These are phyloP conservation scores for Branchinecta lindahli DNA, from an alignment of 1,140 invertebrate genomes.

Conservation along the genomic window DNA sequence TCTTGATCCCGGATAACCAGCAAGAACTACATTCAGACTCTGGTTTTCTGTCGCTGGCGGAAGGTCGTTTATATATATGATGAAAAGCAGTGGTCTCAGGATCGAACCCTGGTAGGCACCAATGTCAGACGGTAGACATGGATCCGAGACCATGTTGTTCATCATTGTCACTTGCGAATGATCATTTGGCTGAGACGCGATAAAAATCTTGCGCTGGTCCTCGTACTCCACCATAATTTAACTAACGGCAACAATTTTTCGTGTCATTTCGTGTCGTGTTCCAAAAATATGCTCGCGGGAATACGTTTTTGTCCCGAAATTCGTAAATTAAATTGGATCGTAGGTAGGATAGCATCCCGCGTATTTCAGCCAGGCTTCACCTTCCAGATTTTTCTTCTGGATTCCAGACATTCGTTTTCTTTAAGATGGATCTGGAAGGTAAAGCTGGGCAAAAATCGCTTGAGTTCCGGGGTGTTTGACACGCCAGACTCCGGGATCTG, in stretches of 20 bases:
- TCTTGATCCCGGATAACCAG: not conserved
- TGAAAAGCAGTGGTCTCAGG: not conserved
- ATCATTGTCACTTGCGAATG: not conserved
- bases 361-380: too few relatives aligned
- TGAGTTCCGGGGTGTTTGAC: too few relatives aligned
- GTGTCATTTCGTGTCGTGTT: not conserved
- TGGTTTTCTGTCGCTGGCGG: conserved; percentile 4
- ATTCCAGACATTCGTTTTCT: too few relatives aligned
- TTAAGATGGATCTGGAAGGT: too few relatives aligned
- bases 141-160: not conserved
- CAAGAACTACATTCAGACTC: not conserved
- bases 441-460: too few relatives aligned
- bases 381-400: too few relatives aligned
- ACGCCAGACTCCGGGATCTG: too few relatives aligned
- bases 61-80: conserved; percentile 6
- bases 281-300: too few relatives aligned
- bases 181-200: not conserved
- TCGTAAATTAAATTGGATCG: too few relatives aligned
- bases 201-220: not conserved
- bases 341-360: too few relatives aligned
- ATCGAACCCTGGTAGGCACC: conserved; percentile 3
- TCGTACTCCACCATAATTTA: not conserved
- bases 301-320: too few relatives aligned
- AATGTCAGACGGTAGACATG: not conserved
- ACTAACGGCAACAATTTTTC: not conserved